Conservation (phyloP, 2,888 invertebrate species). For the Pelosia muscerda region DNA sequence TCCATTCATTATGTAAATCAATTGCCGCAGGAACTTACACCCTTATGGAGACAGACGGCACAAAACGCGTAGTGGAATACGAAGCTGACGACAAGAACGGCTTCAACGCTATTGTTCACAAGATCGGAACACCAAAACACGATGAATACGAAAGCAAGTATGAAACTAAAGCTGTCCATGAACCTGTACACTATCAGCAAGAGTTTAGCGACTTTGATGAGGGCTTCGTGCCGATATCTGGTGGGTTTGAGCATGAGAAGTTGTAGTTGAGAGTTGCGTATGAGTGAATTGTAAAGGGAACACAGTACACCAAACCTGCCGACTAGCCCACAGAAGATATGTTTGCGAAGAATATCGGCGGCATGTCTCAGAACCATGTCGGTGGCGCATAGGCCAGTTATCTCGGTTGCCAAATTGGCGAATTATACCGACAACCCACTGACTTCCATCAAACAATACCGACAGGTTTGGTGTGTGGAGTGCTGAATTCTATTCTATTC, state of each 20-base stretch:
- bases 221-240: slow-evolving; percentile 70
- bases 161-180: slow-evolving; percentile 54
- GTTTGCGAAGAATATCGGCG: neutral
- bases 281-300: neutral
- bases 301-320: neutral
- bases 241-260: slow-evolving; percentile 68
- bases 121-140: slow-evolving; percentile 79
- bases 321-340: neutral
- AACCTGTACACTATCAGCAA: slow-evolving; percentile 62
- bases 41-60: slow-evolving; percentile 86
- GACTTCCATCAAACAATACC: neutral
- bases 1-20: neutral
- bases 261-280: neutral
- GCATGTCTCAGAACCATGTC: no score
- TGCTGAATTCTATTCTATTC: neutral
- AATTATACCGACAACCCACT: neutral
- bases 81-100: slow-evolving; percentile 87
- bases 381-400: no score
- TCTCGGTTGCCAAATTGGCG: no score
- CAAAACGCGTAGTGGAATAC: slow-evolving; percentile 87
- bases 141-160: slow-evolving; percentile 57
- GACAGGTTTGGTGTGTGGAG: neutral
- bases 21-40: slow-evolving; percentile 83
- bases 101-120: slow-evolving; percentile 87
- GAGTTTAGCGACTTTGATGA: slow-evolving; percentile 69